These are phyloP conservation scores for Lepidurus apus DNA, from an alignment of 1,140 invertebrate species.

Conservation along the genomic window DNA sequence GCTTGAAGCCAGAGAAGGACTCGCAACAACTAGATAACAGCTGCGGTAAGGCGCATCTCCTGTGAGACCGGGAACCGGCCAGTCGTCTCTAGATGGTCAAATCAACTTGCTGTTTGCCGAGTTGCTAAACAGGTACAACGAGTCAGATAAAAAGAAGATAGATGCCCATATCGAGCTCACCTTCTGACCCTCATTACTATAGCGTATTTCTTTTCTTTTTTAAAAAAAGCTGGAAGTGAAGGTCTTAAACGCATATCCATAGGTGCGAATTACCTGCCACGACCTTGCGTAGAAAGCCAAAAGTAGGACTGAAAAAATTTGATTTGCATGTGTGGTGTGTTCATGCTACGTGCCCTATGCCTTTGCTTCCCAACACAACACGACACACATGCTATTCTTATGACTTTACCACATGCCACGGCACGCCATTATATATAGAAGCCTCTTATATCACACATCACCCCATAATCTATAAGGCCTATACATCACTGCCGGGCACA, in stretches of 20 bases:
- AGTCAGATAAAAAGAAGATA: background rate
- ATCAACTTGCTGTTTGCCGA: background rate
- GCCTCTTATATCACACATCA: background rate
- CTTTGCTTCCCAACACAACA: conserved; percentile 14
- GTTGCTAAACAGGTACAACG: background rate
- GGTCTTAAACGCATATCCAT: background rate
- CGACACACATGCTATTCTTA: conserved; percentile 16
- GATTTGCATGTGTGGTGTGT: conserved; percentile 3
- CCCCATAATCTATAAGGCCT: background rate
- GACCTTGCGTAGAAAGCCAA: background rate
- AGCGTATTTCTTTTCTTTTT: background rate
- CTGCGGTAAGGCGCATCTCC: background rate
- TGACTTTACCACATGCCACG: conserved; percentile 10
- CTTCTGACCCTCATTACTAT: conserved; percentile 2
- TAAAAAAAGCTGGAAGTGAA: background rate
- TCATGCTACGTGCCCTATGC: background rate
- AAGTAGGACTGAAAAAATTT: background rate
- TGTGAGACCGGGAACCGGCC: background rate
- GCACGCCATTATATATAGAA: background rate
- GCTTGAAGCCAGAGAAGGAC: too few relatives aligned
- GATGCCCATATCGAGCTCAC: background rate
- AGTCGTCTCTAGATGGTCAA: background rate
- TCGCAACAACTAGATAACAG: background rate
- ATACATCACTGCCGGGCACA: background rate
- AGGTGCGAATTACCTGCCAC: conserved; percentile 9